phyloP scores from a whole-genome alignment of 2,888 invertebrate genomes.

The Diarsia dahlii region DNA sequence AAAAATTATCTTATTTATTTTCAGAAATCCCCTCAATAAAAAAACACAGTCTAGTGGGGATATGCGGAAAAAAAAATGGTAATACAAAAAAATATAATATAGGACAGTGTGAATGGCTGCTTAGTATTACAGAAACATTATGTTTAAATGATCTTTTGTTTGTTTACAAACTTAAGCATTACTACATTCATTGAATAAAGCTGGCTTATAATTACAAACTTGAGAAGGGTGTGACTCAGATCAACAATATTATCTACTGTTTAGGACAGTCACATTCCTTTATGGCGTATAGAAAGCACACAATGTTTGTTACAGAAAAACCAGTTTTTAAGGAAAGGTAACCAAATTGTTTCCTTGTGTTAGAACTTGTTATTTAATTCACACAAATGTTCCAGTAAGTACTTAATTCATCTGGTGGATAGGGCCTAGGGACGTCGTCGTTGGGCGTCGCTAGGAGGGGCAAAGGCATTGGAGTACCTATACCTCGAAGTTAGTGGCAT shows the following conservation, averaged over 20 bases:
- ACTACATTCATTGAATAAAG: conserved; percentile 9
- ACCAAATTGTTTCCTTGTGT: neutral
- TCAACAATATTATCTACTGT: conserved; percentile 5
- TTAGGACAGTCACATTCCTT: conserved; percentile 1
- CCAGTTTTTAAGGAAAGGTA: neutral
- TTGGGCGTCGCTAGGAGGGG: too few species aligned
- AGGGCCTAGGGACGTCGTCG: neutral
- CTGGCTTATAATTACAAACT: conserved; percentile 31
- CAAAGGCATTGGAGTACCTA: too few species aligned
- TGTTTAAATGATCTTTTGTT: conserved; percentile 13
- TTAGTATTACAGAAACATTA: neutral
- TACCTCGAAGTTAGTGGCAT: too few species aligned
- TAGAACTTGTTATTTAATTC: neutral
- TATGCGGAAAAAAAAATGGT: too few species aligned
- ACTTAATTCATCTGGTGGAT: neutral
- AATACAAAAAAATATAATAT: neutral
- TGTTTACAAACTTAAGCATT: conserved; percentile 2
- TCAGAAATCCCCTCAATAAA: too few species aligned
- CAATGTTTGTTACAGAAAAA: neutral
- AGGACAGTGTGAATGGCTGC: neutral
- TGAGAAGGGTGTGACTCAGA: conserved; percentile 32
- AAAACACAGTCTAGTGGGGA: too few species aligned
- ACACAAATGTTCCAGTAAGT: neutral
- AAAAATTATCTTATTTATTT: too few species aligned
- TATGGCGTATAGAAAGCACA: neutral